phyloP scores from a whole-genome alignment of 2,888 invertebrate species.

The Cerastoderma edule region DNA sequence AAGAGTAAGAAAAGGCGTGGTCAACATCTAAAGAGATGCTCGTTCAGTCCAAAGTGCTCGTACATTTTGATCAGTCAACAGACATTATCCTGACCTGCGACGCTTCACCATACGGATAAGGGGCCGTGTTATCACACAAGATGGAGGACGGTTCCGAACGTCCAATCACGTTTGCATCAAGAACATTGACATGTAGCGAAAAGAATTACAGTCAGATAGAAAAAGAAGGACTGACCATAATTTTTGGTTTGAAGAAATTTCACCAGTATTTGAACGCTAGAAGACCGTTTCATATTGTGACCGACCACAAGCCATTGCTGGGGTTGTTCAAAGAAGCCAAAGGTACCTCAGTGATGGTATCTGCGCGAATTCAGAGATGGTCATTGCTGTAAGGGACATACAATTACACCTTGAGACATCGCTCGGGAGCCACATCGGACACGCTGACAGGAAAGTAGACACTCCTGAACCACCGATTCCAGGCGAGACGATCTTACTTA shows the following conservation, averaged over 20 bases:
- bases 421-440: constrained; percentile 20
- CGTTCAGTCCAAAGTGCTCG: constrained; percentile 58
- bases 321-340: constrained; percentile 25
- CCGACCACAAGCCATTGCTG: constrained; percentile 44
- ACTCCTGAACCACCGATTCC: constrained; percentile 21
- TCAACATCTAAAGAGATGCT: constrained; percentile 56
- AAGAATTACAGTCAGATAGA: constrained; percentile 64
- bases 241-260: constrained; percentile 62
- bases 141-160: constrained; percentile 39
- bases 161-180: constrained; percentile 44
- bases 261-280: constrained; percentile 64
- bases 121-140: constrained; percentile 72
- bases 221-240: constrained; percentile 63
- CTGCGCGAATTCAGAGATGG: constrained; percentile 16
- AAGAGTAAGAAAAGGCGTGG: constrained; percentile 55
- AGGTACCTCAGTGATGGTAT: constrained; percentile 17
- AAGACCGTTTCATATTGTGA: constrained; percentile 41
- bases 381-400: constrained; percentile 19
- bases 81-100: constrained; percentile 80
- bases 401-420: constrained; percentile 12
- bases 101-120: constrained; percentile 79
- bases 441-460: constrained; percentile 21
- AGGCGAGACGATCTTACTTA: constrained; percentile 13
- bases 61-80: constrained; percentile 76
- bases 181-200: constrained; percentile 53